Evolutionary conservation across 2,113 vertebrate genomes (phyloP), one percentile per base, ranked within the genome.

Genomic region (Onychorhynchus coronatus): DNA sequence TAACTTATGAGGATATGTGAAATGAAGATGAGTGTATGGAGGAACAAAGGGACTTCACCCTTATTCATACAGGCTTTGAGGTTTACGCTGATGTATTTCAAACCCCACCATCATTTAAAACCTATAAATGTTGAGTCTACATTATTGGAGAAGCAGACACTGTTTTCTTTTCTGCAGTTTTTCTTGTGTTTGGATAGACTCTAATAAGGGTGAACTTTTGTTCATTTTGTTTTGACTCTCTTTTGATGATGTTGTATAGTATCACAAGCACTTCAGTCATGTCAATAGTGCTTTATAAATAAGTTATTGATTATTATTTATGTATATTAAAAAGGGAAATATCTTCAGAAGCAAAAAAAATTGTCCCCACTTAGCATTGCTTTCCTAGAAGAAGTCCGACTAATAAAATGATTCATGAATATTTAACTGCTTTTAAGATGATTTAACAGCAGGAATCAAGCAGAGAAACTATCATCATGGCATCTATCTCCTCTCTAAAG

Each of bases 171-270:
- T 58, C 88, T 72, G 78, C 23, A 82, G 9, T 85, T 76, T 18
- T 95, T 89, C 72, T 82, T 74, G 47, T 71, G 44, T 88, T 93
- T 95, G 30, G 12, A n/a, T 93, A 6, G 3, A 74, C 20, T 89
- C n/a, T 96, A 95, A 91, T 93, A 75, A 96, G 89, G 53, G 37
- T 93, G 90, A 97, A 93, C 86, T 96, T 95, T 56, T 86, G 86
- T 90, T 94, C 84, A 31, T 92, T 94, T 79, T 87, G 41, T 81
- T 96, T 94, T 95, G 27, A 81, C 91, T 86, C 49, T 89, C 56
- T 91, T 97, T 92, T 93, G 81, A 87, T 95, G 84, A 56, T 82
- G 72, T 78, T 95, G 17, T 74, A 71, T 19, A 90, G 58, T 63
- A 94, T 90, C 80, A 55, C 68, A 91, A 95, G 87, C 62, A 89